Base-by-base conservation (phyloP, 1,140 invertebrate genomes). In the Solenopsis invicta region DNA sequence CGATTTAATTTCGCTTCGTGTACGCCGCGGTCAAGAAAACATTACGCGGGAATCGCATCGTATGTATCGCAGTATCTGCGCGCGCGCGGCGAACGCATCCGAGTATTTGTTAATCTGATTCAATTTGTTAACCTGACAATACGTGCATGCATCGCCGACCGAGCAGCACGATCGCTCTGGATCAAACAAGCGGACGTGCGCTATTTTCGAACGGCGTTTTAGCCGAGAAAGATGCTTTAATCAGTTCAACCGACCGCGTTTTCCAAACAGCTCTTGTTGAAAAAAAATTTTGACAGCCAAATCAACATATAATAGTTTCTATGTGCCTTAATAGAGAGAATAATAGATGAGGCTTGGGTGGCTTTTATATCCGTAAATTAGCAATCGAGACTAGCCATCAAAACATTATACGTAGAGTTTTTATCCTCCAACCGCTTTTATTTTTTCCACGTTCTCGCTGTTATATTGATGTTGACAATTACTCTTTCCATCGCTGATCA, bases 1-100 rank as follows among this genome's bases (percentile, higher is more conserved):
- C 69, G 80, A 84, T 84, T 84, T 84, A 84, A 84, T 84, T 84
- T 84, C 56, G 54, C 54, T 62, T 13, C 37, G 67, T 61, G 80
- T 52, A 29, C 80, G 54, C 24, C 9, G 9, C 24, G 41, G 18
- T 10, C 54, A 61, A 84, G 69, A 72, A 54, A 75, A 37, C 50
- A n/a, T 16, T 34, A 69, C 24, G 80, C 54, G 41, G 41, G 45
- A 62, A 62, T 84, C 54, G 29, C 54, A 16, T 62, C 69, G 80
- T 2, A 6, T 29, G 0, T 29, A 8, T 41, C 41, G 41, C 29
- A 37, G 29, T 84, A 62, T 50, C 13, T 48, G n/a, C n/a, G 54
- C 54, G 52, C 54, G 45, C 29, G 59, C 45, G 75, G 1, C 62
- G n/a, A 45, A 81, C 41, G 29, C 69, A 48, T 50, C 69, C 52